Conservation (phyloP, 2,888 invertebrate species). For the Melangyna quadrimaculata region DNA sequence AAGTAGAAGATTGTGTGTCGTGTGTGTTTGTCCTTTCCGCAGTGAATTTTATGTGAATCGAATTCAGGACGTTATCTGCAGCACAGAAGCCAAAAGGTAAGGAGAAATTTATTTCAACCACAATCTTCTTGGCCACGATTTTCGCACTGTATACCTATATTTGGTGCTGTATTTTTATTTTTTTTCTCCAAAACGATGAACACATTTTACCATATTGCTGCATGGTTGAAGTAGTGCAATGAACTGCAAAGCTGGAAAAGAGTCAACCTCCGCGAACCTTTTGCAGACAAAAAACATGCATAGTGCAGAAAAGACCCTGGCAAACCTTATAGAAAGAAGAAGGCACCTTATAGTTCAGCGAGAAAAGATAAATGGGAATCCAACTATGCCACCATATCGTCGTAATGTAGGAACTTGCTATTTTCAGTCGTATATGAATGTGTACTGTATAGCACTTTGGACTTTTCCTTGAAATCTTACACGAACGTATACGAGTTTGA, state of each 20-base stretch:
- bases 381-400: slow-evolving; percentile 19
- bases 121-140: slow-evolving; percentile 28
- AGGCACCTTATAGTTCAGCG: slow-evolving; percentile 23
- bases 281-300: background rate
- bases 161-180: background rate
- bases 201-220: slow-evolving; percentile 36
- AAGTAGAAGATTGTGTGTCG: background rate
- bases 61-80: slow-evolving; percentile 21
- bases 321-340: background rate
- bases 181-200: background rate
- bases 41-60: slow-evolving; percentile 10
- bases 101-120: slow-evolving; percentile 49
- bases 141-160: background rate
- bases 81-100: slow-evolving; percentile 11
- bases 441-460: slow-evolving; percentile 9
- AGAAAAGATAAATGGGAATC: slow-evolving; percentile 27
- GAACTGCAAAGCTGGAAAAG: slow-evolving; percentile 25
- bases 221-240: slow-evolving; percentile 31
- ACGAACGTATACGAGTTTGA: background rate
- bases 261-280: background rate
- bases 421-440: background rate
- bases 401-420: slow-evolving; percentile 23
- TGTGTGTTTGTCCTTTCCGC: background rate
- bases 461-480: slow-evolving; percentile 6
- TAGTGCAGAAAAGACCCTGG: background rate